Percentiles rank a stretch among this genome's conserved stretches.
Conservation (phyloP, 2,888 invertebrate species). For the Ophion costatus region DNA sequence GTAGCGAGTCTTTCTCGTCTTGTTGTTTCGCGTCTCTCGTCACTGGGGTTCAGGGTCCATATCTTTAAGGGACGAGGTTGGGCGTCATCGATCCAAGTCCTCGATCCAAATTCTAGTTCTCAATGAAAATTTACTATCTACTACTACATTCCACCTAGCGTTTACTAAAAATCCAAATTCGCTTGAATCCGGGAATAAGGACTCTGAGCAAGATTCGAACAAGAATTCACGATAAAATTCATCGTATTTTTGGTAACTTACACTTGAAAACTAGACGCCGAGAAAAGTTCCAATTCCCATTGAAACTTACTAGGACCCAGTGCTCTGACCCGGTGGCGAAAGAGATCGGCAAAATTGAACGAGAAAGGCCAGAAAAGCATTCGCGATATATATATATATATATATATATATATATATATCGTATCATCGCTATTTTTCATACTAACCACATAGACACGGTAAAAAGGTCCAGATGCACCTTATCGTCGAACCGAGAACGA, state of each 20-base stretch:
- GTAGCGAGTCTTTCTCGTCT: neutral
- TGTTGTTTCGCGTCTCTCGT: neutral
- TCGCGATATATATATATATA: constrained; percentile 9
- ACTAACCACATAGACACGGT: constrained; percentile 45
- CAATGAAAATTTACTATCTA: neutral
- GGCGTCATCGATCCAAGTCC: neutral
- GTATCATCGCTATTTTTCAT: constrained; percentile 61
- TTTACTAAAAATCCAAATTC: neutral
- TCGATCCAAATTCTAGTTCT: neutral
- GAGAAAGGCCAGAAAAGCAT: neutral
- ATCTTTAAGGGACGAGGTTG: neutral
- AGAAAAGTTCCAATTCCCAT: neutral
- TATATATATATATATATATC: constrained; percentile 3
- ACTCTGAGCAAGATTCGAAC: neutral
- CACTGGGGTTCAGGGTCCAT: neutral
- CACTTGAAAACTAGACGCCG: neutral
- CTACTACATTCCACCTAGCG: too few species aligned
- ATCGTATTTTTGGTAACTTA: neutral
- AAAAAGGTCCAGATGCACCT: constrained; percentile 48
- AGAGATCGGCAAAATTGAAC: neutral
- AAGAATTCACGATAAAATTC: neutral
- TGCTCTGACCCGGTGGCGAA: neutral
- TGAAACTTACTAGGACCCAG: neutral
- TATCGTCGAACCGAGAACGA: constrained; percentile 22
- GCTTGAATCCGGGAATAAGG: neutral